Evolutionary conservation across 2,113 vertebrate species (phyloP).

Genomic region (Brienomyrus brachyistius): DNA sequence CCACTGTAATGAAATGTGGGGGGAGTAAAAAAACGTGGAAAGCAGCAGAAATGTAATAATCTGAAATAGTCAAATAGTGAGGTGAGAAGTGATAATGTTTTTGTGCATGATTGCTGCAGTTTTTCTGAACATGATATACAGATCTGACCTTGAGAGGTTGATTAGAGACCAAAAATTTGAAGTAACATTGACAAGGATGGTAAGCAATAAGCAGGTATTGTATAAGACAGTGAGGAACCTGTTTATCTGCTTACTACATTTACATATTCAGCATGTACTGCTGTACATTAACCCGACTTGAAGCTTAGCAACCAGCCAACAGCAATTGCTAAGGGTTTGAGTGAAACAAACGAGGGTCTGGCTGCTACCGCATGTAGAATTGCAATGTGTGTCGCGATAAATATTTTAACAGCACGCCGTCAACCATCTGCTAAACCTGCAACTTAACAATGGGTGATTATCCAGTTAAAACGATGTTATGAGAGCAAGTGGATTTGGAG

Average conservation of each 20-base stretch:
- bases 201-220: neutral
- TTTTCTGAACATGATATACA: neutral
- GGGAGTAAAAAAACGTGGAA: neutral
- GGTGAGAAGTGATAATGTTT: neutral
- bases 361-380: neutral
- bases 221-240: neutral
- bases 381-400: neutral
- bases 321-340: neutral
- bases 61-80: neutral
- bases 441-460: neutral
- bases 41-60: neutral
- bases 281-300: neutral
- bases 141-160: neutral
- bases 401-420: neutral
- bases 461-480: neutral
- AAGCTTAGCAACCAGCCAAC: conserved; percentile 8
- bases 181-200: neutral
- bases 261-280: neutral
- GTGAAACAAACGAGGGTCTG: neutral
- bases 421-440: neutral
- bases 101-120: neutral
- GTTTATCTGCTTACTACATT: neutral
- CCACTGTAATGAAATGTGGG: neutral
- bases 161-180: neutral
- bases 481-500: neutral